Evolutionary conservation across 2,888 invertebrate species (phyloP).

Genomic region (Acrocyrtus sp.): DNA sequence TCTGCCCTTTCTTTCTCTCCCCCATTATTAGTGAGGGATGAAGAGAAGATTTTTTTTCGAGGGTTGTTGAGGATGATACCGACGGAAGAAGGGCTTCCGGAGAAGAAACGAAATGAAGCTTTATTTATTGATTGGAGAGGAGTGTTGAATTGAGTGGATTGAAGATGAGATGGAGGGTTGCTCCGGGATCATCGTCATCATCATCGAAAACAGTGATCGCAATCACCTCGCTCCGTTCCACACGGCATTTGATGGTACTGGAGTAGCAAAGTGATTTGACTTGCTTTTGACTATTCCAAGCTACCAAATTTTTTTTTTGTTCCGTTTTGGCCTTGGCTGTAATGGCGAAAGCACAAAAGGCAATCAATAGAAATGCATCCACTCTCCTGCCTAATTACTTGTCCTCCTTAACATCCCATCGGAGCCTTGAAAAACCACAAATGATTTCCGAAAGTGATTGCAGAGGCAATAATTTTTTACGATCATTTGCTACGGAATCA

Average conservation of each 20-base stretch:
- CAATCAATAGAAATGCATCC: conserved; percentile 16
- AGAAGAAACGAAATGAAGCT: conserved; percentile 12
- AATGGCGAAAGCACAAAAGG: conserved; percentile 16
- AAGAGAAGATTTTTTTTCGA: conserved; percentile 13
- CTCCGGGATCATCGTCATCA: neutral
- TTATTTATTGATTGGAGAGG: conserved; percentile 24
- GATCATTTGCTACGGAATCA: neutral
- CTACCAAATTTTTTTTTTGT: neutral
- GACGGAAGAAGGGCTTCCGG: conserved; percentile 28
- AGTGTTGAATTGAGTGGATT: conserved; percentile 20
- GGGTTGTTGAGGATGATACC: conserved; percentile 12
- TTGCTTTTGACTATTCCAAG: neutral
- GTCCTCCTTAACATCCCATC: conserved; percentile 9
- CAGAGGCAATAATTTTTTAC: neutral
- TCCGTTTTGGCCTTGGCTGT: no score
- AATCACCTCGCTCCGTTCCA: neutral
- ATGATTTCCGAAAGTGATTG: conserved; percentile 10
- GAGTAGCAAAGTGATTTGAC: neutral
- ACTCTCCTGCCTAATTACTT: conserved; percentile 19
- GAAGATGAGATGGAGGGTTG: conserved; percentile 6
- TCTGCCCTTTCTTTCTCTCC: conserved; percentile 15
- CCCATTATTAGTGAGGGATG: conserved; percentile 27
- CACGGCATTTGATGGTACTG: neutral
- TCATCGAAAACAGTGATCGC: neutral
- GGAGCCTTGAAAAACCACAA: conserved; percentile 22